Percentiles rank a stretch among this genome's conserved stretches.
These are phyloP conservation scores for Mythimna pallens DNA, from an alignment of 2,888 invertebrate genomes.

Conservation along the genomic window DNA sequence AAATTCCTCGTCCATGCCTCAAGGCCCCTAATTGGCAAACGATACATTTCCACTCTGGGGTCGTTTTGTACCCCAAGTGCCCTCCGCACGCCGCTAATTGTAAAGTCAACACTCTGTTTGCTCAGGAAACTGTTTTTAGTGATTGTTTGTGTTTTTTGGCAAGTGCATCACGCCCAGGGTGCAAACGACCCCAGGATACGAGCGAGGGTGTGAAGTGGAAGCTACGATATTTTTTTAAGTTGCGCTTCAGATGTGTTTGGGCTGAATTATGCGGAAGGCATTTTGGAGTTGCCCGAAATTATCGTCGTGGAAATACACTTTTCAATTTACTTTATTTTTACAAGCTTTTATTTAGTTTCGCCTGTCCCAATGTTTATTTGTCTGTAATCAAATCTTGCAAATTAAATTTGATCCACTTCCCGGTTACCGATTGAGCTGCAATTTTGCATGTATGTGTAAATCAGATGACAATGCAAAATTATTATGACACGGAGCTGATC, in stretches of 20 bases:
- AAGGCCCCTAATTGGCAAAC: slow-evolving; percentile 44
- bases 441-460: too few species aligned
- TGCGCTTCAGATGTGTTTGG: slow-evolving; percentile 14
- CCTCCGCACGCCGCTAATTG: slow-evolving; percentile 72
- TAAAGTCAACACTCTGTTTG: slow-evolving; percentile 76
- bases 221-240: slow-evolving; percentile 52
- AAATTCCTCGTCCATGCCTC: slow-evolving; percentile 46
- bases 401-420: too few species aligned
- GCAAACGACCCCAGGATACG: slow-evolving; percentile 30
- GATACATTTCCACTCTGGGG: slow-evolving; percentile 50
- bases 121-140: slow-evolving; percentile 71
- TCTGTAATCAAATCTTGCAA: too few species aligned
- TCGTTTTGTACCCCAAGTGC: slow-evolving; percentile 55
- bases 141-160: slow-evolving; percentile 78
- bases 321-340: background rate
- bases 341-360: too few species aligned
- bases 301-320: background rate
- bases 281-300: background rate
- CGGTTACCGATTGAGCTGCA: too few species aligned
- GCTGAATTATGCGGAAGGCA: background rate
- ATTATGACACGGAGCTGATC: too few species aligned
- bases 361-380: too few species aligned
- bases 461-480: too few species aligned
- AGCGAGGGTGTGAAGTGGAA: slow-evolving; percentile 55
- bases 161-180: slow-evolving; percentile 66